Evolutionary conservation across 2,888 invertebrate genomes (phyloP).

Genomic region (Drosophila leonis): DNA sequence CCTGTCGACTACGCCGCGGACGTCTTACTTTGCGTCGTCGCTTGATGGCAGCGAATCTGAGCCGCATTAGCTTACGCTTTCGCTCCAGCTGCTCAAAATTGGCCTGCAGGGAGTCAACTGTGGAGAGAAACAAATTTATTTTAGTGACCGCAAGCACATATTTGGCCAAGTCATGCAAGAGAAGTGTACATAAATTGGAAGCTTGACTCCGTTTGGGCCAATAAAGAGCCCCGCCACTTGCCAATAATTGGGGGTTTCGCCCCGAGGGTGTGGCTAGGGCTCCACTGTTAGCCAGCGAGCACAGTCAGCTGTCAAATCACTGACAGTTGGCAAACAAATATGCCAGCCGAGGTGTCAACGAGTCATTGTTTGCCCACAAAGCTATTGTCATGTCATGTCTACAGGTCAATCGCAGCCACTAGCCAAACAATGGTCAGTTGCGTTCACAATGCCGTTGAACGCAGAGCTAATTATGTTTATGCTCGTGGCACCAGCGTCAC

Average conservation of each 20-base stretch:
- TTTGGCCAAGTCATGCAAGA: constrained; percentile 12
- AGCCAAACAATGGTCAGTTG: constrained; percentile 48
- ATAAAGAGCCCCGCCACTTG: constrained; percentile 53
- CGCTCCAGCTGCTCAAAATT: constrained; percentile 48
- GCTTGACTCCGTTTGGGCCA: constrained; percentile 36
- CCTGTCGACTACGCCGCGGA: constrained; percentile 35
- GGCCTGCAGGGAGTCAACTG: constrained; percentile 54
- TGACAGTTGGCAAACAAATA: constrained; percentile 65
- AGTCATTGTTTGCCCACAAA: constrained; percentile 44
- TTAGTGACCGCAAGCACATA: not conserved
- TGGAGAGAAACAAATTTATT: constrained; percentile 4
- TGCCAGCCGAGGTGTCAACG: constrained; percentile 51
- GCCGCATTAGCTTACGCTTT: constrained; percentile 57
- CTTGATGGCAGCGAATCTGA: constrained; percentile 49
- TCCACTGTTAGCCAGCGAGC: constrained; percentile 23
- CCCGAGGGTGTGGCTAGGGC: constrained; percentile 4
- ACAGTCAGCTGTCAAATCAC: constrained; percentile 37
- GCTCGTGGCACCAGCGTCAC: constrained; percentile 25
- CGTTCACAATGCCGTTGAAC: constrained; percentile 48
- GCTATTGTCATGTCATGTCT: constrained; percentile 30
- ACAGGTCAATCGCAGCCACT: constrained; percentile 41
- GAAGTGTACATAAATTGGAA: constrained; percentile 23
- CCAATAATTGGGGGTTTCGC: constrained; percentile 64
- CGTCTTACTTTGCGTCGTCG: constrained; percentile 34
- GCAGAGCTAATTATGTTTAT: constrained; percentile 60